Evolutionary conservation across 2,113 vertebrate genomes (phyloP), one percentile per base, ranked within the genome.

Genomic region (Paradisaea rubra): DNA sequence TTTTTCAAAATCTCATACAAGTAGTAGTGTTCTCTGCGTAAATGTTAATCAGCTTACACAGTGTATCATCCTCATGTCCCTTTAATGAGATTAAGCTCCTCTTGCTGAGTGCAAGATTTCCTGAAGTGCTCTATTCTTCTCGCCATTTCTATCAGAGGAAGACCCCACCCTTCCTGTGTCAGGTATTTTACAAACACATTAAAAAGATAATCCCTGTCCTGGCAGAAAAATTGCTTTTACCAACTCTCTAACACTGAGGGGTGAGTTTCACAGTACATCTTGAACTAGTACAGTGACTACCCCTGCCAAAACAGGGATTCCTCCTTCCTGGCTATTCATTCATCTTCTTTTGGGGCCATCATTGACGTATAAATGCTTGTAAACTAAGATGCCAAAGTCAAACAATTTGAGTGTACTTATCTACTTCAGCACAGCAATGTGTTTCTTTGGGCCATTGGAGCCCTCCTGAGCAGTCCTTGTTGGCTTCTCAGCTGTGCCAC

Each of bases 51-150:
- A 94, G 72, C 91, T 96, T 93, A 94, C 22, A 63, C 25, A 61
- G 4, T 81, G 42, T 94, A 92, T 88, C 88, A 81, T 91, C 89
- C 71, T 80, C 53, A 65, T 94, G 81, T 94, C 84, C 84, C 56
- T 93, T 88, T 94, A 95, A 92, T 93, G 68, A 94, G 92, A 95
- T 94, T 92, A 97, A 88, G 42, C 78, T 93, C 30, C 63, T 80
- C 78, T 93, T 80, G 89, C 92, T 72, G 71, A 92, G 64, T 28
- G 1, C 1, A 4, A 89, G 89, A 52, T 86, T 95, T 94, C 81
- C 89, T 88, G 60, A 90, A 88, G 80, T 69, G 18, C 41, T 86
- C 61, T 66, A 11, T 92, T 93, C 59, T 93, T 89, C 74, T 86
- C 89, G 44, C 25, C 42, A 18, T 82, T 88, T 81, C 59, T 71